Conservation (phyloP, 2,113 vertebrate genomes). For the Neogobius melanostomus region DNA sequence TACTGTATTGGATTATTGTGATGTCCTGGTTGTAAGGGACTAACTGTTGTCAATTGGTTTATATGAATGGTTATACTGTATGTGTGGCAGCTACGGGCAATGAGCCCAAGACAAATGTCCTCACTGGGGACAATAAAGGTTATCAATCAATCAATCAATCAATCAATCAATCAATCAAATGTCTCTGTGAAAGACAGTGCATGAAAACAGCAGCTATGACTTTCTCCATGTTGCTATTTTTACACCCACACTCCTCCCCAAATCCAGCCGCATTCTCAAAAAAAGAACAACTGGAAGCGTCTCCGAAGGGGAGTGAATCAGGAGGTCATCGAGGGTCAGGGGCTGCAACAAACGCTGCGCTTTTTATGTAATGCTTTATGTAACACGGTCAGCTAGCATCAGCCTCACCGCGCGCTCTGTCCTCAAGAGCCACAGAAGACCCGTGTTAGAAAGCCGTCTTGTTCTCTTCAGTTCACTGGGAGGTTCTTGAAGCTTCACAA, state of each 20-base stretch:
- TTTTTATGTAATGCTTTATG: constrained; percentile 51
- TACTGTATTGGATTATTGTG: too few relatives aligned
- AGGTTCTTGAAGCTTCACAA: not conserved
- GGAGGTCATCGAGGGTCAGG: constrained; percentile 30
- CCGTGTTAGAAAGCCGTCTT: not conserved
- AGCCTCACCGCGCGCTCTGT: constrained; percentile 8
- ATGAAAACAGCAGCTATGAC: not conserved
- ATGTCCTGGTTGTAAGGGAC: too few relatives aligned
- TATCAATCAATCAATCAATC: too few relatives aligned
- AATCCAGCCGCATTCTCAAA: not conserved
- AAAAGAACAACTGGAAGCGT: not conserved
- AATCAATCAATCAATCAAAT: too few relatives aligned
- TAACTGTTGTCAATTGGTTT: too few relatives aligned
- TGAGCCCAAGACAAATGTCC: too few relatives aligned
- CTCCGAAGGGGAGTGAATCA: constrained; percentile 24
- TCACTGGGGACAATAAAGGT: too few relatives aligned
- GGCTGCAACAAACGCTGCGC: constrained; percentile 18
- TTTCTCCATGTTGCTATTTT: constrained; percentile 11
- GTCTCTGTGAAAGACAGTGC: too few relatives aligned
- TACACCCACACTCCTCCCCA: not conserved
- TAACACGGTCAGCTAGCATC: constrained; percentile 39
- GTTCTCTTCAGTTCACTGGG: not conserved
- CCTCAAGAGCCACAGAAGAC: not conserved
- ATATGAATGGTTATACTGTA: too few relatives aligned
- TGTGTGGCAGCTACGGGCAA: too few relatives aligned